Evolutionary conservation across 23 tunicate genomes (phyloP).

Genomic region (Trididemnum miniatum): DNA sequence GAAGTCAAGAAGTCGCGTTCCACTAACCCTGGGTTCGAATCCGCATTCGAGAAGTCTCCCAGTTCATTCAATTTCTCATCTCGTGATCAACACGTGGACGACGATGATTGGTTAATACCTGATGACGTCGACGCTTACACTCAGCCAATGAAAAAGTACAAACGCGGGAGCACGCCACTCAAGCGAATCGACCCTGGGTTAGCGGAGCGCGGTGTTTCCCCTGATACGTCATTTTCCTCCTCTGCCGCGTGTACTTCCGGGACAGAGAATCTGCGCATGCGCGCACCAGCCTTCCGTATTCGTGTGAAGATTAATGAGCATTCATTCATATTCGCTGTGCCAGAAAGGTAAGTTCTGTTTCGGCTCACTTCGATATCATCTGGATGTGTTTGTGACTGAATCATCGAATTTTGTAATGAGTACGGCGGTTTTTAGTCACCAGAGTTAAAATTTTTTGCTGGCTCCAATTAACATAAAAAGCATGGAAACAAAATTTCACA

Average conservation of each 20-base stretch:
- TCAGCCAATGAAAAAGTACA: conserved; percentile 42
- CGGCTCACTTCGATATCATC: no score
- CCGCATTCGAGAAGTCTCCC: no score
- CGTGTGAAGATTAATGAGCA: conserved; percentile 53
- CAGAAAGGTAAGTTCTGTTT: conserved; percentile 70
- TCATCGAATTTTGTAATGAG: no score
- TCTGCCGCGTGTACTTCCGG: not conserved
- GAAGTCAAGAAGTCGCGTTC: conserved; percentile 34
- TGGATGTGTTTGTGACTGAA: no score
- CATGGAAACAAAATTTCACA: no score
- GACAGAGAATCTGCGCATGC: not conserved
- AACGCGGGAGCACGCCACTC: not conserved
- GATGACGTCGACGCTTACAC: conserved; percentile 27
- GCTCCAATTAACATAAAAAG: no score
- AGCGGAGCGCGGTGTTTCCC: conserved; percentile 4
- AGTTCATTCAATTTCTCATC: no score
- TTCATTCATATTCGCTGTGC: conserved; percentile 42
- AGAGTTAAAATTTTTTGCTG: no score
- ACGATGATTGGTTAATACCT: conserved; percentile 65
- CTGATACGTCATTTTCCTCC: not conserved
- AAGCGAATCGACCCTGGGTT: not conserved
- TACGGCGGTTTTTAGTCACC: no score
- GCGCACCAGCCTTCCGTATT: conserved; percentile 2
- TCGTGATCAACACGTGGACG: conserved; percentile 26
- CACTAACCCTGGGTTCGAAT: conserved; percentile 60